These are phyloP conservation scores for pig (Sus scrofa) DNA, from an alignment of 2,113 vertebrate species.

Conservation along the genomic window DNA sequence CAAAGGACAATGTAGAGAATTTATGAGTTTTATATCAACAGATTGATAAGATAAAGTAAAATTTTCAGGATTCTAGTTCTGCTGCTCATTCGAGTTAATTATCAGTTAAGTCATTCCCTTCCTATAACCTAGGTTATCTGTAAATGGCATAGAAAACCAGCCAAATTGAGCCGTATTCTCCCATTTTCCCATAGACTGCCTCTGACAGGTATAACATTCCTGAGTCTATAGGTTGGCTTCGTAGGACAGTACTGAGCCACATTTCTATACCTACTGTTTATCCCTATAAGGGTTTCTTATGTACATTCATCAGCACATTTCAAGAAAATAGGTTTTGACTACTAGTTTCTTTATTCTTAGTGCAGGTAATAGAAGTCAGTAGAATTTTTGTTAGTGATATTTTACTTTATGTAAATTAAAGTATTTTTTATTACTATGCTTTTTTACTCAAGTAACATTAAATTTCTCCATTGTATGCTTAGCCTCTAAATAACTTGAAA, in stretches of 20 bases:
- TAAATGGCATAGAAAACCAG: not conserved
- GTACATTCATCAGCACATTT: not conserved
- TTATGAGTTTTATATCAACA: conserved; percentile 13
- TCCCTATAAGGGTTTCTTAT: not conserved
- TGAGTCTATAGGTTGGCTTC: not conserved
- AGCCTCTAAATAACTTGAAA: conserved; percentile 3
- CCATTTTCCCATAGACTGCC: not conserved
- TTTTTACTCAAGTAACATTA: not conserved
- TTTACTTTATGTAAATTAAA: conserved; percentile 9
- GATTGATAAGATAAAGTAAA: not conserved
- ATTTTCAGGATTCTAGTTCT: not conserved
- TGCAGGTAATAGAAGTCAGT: not conserved
- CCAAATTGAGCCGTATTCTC: not conserved
- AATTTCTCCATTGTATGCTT: not conserved
- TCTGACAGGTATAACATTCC: not conserved
- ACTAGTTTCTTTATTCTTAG: not conserved
- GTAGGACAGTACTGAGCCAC: not conserved
- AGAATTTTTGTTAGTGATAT: not conserved
- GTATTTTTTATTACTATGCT: not conserved
- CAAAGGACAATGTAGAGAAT: not conserved
- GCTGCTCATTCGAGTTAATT: not conserved
- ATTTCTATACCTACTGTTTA: not conserved
- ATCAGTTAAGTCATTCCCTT: not conserved
- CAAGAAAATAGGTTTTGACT: not conserved
- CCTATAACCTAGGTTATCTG: not conserved